Conservation (phyloP, 2,888 invertebrate species). For the Lutraria lutraria region DNA sequence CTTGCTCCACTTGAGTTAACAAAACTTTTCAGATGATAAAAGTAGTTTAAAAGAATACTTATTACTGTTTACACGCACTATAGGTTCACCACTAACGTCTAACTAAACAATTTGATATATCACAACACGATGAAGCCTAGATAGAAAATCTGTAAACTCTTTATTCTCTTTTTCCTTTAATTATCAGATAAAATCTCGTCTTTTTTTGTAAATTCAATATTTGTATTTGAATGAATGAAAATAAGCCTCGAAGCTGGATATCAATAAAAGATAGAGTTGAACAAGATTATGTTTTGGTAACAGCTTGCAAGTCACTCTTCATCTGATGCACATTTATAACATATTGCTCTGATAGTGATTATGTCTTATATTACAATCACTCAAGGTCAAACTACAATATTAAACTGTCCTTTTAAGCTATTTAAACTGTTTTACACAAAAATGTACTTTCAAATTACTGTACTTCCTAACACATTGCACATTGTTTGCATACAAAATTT, state of each 20-base stretch:
- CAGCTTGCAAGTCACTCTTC: background rate
- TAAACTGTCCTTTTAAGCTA: background rate
- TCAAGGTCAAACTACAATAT: background rate
- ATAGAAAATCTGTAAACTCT: background rate
- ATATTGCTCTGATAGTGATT: background rate
- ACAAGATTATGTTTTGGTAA: background rate
- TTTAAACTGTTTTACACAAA: background rate
- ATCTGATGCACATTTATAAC: background rate
- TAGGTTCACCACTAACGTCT: background rate
- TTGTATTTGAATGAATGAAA: background rate
- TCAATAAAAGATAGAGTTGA: constrained; percentile 5
- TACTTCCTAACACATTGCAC: too few species aligned
- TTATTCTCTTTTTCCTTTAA: background rate
- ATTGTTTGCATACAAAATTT: constrained; percentile 4
- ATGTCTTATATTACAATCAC: background rate
- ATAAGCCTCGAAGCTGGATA: background rate
- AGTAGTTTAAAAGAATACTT: constrained; percentile 34
- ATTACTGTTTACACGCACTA: constrained; percentile 37
- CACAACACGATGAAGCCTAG: background rate
- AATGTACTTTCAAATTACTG: background rate
- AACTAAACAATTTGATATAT: background rate
- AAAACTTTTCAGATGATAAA: constrained; percentile 27
- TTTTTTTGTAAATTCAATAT: constrained; percentile 23
- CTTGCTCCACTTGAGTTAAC: constrained; percentile 39
- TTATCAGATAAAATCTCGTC: background rate